Percentiles rank a stretch among this genome's conserved stretches.
Evolutionary conservation across 2,888 invertebrate genomes (phyloP).

Genomic region (Ecdyonurus torrentis): DNA sequence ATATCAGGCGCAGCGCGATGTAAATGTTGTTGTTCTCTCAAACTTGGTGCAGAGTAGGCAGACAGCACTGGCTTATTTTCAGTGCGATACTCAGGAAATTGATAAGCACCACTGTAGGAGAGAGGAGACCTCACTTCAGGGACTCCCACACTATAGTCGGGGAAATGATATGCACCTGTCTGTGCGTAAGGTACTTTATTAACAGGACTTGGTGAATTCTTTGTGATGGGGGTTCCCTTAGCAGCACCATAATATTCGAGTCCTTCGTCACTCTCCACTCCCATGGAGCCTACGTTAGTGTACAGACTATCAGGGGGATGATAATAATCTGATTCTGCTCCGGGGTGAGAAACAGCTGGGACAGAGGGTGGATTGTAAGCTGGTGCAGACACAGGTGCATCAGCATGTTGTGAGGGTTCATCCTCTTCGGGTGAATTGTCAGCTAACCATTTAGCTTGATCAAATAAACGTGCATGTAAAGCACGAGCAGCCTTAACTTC

Average conservation of each 20-base stretch:
- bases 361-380: slow-evolving; percentile 6
- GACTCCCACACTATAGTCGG: neutral
- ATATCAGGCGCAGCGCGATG: neutral
- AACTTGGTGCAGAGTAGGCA: neutral
- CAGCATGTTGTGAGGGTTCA: slow-evolving; percentile 14
- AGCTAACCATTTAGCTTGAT: slow-evolving; percentile 15
- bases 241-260: neutral
- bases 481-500: slow-evolving; percentile 48
- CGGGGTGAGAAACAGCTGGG: slow-evolving; percentile 4
- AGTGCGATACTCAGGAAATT: too few species aligned
- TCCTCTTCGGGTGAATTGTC: slow-evolving; percentile 11
- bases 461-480: slow-evolving; percentile 19
- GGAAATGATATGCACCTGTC: neutral
- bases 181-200: neutral
- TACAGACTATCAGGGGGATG: slow-evolving; percentile 25
- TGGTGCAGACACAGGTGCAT: slow-evolving; percentile 11
- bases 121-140: neutral
- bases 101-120: too few species aligned
- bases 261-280: neutral
- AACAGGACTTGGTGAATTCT: neutral
- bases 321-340: slow-evolving; percentile 1
- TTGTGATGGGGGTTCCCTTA: neutral
- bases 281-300: neutral
- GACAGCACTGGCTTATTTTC: neutral
- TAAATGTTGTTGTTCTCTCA: neutral